phyloP scores from a whole-genome alignment of 1,140 invertebrate species.

The Heliconius hewitsoni region DNA sequence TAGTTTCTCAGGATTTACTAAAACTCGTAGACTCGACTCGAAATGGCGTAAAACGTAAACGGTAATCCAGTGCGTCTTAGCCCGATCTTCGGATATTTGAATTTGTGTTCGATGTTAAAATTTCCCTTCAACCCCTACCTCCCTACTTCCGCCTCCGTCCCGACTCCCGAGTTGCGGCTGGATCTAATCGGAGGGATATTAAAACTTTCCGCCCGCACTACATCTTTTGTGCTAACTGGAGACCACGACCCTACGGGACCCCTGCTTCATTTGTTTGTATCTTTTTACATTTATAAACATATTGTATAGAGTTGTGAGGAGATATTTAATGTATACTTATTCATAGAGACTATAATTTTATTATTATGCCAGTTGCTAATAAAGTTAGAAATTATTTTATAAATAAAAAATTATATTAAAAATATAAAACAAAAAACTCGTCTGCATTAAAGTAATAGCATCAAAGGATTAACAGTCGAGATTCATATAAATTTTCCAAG shows the following conservation, averaged over 20 bases:
- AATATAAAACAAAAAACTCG: no score
- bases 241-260: conserved; percentile 46
- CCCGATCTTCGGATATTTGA: conserved; percentile 63
- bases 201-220: conserved; percentile 74
- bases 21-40: conserved; percentile 38
- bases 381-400: no score
- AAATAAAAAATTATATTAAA: no score
- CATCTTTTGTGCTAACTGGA: conserved; percentile 66
- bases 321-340: neutral
- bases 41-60: conserved; percentile 39
- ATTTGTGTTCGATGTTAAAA: conserved; percentile 70
- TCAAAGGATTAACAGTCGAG: no score
- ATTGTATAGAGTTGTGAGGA: neutral
- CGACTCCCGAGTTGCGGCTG: conserved; percentile 56
- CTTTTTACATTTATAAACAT: conserved; percentile 35
- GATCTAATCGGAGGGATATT: conserved; percentile 78
- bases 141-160: conserved; percentile 48
- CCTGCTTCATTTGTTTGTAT: conserved; percentile 40
- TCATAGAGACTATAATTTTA: neutral
- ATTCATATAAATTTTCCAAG: no score
- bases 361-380: no score
- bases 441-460: no score
- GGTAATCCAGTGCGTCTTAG: conserved; percentile 50
- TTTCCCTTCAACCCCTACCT: conserved; percentile 57
- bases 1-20: conserved; percentile 39